These are phyloP conservation scores for Pocillopora verrucosa DNA, from an alignment of 64 coral and sea anemone genomes.

Conservation along the genomic window DNA sequence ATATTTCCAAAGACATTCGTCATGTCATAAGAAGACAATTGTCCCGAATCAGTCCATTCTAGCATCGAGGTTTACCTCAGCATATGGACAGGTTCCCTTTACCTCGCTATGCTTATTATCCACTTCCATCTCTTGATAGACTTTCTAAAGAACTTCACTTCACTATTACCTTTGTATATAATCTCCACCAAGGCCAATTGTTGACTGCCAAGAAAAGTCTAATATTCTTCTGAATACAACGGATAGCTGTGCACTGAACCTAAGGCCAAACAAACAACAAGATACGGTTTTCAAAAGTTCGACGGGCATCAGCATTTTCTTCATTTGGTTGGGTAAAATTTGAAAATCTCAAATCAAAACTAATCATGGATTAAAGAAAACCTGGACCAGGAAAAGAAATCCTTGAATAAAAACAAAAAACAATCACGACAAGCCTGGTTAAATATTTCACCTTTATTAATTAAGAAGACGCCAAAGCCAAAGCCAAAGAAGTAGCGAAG, in stretches of 20 bases:
- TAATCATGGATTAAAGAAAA: too few species aligned
- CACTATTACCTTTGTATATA: slow-evolving; percentile 83
- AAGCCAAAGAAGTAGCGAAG: too few species aligned
- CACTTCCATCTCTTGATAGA: not conserved
- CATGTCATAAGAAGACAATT: too few species aligned
- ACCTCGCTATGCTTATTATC: not conserved
- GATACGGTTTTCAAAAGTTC: too few species aligned
- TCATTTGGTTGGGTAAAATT: not conserved
- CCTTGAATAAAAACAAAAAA: not conserved
- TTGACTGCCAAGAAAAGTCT: slow-evolving; percentile 88
- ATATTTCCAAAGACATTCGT: too few species aligned
- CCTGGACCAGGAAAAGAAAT: not conserved
- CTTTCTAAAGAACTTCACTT: not conserved
- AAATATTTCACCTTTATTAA: too few species aligned
- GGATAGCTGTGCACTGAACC: slow-evolving; percentile 89
- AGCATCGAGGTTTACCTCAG: too few species aligned
- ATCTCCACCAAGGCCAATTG: slow-evolving; percentile 92
- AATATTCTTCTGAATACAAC: slow-evolving; percentile 95
- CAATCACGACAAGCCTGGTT: not conserved
- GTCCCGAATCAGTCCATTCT: too few species aligned
- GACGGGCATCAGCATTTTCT: too few species aligned
- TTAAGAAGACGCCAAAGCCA: too few species aligned
- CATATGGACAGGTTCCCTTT: too few species aligned
- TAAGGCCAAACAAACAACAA: slow-evolving; percentile 1
- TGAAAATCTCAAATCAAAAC: not conserved